Evolutionary conservation across 1,140 invertebrate genomes (phyloP).

Genomic region (Zaprionus capensis): DNA sequence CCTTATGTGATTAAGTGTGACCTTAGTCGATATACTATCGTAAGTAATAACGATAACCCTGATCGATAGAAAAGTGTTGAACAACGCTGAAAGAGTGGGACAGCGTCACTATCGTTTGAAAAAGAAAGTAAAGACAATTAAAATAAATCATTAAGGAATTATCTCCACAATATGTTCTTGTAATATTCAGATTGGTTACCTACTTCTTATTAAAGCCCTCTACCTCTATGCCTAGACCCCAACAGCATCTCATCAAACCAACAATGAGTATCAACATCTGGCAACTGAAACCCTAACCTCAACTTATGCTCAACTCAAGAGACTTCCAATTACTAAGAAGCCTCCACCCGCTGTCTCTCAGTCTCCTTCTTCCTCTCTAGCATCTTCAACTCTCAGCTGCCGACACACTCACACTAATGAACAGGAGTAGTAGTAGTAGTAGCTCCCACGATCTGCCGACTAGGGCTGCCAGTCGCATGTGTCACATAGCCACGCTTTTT

Average conservation of each 20-base stretch:
- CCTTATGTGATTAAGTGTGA: too few species aligned
- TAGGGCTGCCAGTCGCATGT: constrained; percentile 29
- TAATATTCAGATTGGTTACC: too few species aligned
- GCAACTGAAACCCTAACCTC: constrained; percentile 5
- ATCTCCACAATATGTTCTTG: too few species aligned
- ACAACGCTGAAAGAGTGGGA: too few species aligned
- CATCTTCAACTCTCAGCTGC: constrained; percentile 18
- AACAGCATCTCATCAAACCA: neutral
- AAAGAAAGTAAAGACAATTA: too few species aligned
- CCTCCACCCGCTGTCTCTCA: neutral
- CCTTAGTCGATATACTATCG: too few species aligned
- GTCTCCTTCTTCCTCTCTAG: neutral
- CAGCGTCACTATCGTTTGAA: too few species aligned
- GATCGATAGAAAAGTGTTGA: too few species aligned
- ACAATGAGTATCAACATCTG: constrained; percentile 30
- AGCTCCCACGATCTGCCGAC: constrained; percentile 9
- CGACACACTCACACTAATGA: constrained; percentile 62
- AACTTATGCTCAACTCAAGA: constrained; percentile 35
- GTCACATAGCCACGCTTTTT: constrained; percentile 29
- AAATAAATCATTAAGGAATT: too few species aligned
- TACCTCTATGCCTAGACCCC: neutral
- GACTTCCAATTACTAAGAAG: constrained; percentile 71
- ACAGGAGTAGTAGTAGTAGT: constrained; percentile 12
- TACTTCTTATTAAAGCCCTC: too few species aligned
- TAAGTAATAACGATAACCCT: too few species aligned